Evolutionary conservation across 2,888 invertebrate species (phyloP).

Genomic region (Pseudoips prasinana): DNA sequence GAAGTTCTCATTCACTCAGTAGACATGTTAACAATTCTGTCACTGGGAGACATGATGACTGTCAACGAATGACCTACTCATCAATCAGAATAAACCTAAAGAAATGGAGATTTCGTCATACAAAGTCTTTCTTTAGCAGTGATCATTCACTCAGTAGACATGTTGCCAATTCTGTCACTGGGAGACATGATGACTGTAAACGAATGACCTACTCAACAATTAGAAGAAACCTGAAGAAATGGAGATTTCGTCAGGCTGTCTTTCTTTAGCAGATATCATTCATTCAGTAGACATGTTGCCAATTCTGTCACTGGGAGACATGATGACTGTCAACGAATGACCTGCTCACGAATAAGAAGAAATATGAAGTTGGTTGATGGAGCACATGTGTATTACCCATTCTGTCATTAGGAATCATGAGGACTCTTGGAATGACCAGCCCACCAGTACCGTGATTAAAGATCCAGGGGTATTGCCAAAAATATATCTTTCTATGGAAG

Average conservation of each 20-base stretch:
- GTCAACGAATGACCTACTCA: neutral
- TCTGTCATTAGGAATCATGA: no score
- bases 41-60: neutral
- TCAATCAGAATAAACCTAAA: neutral
- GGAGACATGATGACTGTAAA: slow-evolving; percentile 4
- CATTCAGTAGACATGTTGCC: slow-evolving; percentile 14
- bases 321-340: slow-evolving; percentile 14
- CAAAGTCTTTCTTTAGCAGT: slow-evolving; percentile 1
- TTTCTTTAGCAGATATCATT: slow-evolving; percentile 2
- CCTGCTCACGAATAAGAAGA: no score
- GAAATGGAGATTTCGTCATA: neutral
- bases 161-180: slow-evolving; percentile 12
- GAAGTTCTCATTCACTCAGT: neutral
- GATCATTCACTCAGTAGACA: slow-evolving; percentile 9
- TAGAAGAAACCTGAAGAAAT: no score
- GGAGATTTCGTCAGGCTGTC: neutral
- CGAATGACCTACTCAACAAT: neutral
- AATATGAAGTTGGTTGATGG: no score
- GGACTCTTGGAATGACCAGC: no score
- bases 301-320: slow-evolving; percentile 32
- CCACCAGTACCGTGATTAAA: no score
- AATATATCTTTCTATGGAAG: neutral
- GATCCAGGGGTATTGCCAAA: no score
- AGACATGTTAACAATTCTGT: neutral
- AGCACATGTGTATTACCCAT: no score